Percentiles rank a stretch among this genome's conserved stretches.
These are phyloP conservation scores for Ranitomeya imitator DNA, from an alignment of 2,113 vertebrate species.

Conservation along the genomic window DNA sequence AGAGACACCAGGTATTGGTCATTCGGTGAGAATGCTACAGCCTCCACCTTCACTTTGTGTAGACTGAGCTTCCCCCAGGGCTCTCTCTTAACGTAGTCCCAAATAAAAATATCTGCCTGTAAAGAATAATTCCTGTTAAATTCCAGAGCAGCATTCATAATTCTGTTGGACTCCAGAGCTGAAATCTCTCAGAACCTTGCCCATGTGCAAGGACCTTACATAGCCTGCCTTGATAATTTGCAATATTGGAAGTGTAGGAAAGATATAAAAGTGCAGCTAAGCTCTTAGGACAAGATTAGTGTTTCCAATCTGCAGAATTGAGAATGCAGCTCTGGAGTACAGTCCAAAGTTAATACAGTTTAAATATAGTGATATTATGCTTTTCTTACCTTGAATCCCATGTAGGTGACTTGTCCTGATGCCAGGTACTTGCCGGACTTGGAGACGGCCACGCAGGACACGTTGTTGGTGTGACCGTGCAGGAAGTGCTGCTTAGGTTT, in stretches of 20 bases:
- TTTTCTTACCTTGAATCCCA: constrained; percentile 83
- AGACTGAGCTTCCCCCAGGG: constrained; percentile 75
- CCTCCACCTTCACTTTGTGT: constrained; percentile 86
- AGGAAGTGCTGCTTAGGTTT: constrained; percentile 80
- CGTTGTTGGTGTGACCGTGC: constrained; percentile 83
- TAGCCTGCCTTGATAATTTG: background rate
- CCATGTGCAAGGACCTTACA: background rate
- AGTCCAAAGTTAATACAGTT: background rate
- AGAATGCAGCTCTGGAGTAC: background rate
- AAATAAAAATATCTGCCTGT: constrained; percentile 86
- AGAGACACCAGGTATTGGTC: constrained; percentile 85
- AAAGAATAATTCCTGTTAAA: constrained; percentile 33
- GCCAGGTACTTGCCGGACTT: constrained; percentile 78
- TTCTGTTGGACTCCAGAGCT: background rate
- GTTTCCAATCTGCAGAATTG: background rate
- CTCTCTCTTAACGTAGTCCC: constrained; percentile 78
- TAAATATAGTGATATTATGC: background rate
- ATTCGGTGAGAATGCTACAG: constrained; percentile 83
- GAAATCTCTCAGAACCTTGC: background rate
- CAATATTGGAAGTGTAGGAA: no score
- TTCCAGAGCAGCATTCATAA: background rate
- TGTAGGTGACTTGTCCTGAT: constrained; percentile 86
- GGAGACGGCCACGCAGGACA: constrained; percentile 83
- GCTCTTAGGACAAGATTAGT: background rate
- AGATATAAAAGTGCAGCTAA: no score